A percentile compares a stretch with the other conserved stretches of the same genome.
phyloP scores from a whole-genome alignment of 2,113 vertebrate species.

The Emydocephalus ijimae region DNA sequence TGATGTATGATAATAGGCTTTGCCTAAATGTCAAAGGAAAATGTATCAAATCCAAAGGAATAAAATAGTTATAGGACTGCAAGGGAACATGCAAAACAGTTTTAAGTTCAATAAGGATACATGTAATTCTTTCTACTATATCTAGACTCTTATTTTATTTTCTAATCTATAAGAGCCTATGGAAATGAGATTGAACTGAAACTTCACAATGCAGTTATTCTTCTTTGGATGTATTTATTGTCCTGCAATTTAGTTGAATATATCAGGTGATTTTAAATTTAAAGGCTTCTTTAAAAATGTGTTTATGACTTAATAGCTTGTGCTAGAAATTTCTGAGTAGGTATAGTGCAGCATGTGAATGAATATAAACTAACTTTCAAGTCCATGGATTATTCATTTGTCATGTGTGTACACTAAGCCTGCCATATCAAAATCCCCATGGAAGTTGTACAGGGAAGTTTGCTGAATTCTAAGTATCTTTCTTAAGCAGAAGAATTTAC shows the following conservation, averaged over 20 bases:
- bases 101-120: not conserved
- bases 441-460: conserved; percentile 34
- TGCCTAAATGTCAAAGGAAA: not conserved
- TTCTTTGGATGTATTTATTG: not conserved
- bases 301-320: conserved; percentile 10
- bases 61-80: not conserved
- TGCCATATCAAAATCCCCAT: conserved; percentile 41
- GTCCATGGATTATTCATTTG: conserved; percentile 53
- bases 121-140: not conserved
- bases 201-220: not conserved
- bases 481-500: conserved; percentile 50
- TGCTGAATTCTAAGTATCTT: conserved; percentile 39
- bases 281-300: conserved; percentile 35
- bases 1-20: not conserved
- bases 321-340: conserved; percentile 12
- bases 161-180: not conserved
- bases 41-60: not conserved
- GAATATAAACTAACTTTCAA: conserved; percentile 36
- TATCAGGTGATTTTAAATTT: conserved; percentile 22
- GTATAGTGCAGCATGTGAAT: not conserved
- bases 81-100: not conserved
- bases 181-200: not conserved
- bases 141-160: not conserved
- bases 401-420: conserved; percentile 34
- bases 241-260: conserved; percentile 9